Evolutionary conservation across 1,140 invertebrate genomes (phyloP).

Genomic region (Pseudomyrmex pallidus): DNA sequence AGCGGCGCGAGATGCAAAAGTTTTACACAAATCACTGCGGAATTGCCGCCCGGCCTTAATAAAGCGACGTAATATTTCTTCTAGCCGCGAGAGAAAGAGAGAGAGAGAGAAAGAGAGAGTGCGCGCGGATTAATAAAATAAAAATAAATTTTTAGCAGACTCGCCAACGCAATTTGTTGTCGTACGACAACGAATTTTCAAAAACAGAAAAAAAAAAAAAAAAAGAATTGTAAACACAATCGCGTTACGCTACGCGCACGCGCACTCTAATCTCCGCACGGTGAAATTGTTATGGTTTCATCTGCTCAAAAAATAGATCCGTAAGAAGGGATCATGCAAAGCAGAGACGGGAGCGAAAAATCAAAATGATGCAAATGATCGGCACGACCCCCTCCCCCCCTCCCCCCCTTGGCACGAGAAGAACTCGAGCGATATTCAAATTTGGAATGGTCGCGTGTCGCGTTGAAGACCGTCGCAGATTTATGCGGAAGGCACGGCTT

Average conservation of each 20-base stretch:
- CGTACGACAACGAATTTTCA: no score
- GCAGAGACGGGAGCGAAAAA: conserved; percentile 45
- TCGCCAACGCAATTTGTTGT: no score
- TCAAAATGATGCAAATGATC: conserved; percentile 60
- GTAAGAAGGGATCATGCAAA: conserved; percentile 45
- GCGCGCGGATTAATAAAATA: no score
- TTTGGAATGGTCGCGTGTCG: conserved; percentile 54
- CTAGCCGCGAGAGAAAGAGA: no score
- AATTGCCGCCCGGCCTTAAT: not conserved
- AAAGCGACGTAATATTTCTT: not conserved
- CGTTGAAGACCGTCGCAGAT: conserved; percentile 39
- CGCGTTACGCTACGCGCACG: not conserved
- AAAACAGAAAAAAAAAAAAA: no score
- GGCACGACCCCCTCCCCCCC: not conserved
- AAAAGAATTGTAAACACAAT: not conserved
- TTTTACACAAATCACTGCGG: not conserved
- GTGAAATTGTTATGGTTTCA: conserved; percentile 51
- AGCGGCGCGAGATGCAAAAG: not conserved
- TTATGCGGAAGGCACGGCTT: conserved; percentile 47
- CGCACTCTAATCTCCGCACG: not conserved
- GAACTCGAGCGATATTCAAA: conserved; percentile 50
- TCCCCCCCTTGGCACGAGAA: not conserved
- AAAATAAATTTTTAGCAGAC: no score
- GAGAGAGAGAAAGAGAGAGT: no score
- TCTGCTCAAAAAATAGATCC: conserved; percentile 19